Percentiles rank a stretch among this genome's conserved stretches.
These are phyloP conservation scores for Callocephalon fimbriatum DNA, from an alignment of 2,113 vertebrate genomes.

Conservation along the genomic window DNA sequence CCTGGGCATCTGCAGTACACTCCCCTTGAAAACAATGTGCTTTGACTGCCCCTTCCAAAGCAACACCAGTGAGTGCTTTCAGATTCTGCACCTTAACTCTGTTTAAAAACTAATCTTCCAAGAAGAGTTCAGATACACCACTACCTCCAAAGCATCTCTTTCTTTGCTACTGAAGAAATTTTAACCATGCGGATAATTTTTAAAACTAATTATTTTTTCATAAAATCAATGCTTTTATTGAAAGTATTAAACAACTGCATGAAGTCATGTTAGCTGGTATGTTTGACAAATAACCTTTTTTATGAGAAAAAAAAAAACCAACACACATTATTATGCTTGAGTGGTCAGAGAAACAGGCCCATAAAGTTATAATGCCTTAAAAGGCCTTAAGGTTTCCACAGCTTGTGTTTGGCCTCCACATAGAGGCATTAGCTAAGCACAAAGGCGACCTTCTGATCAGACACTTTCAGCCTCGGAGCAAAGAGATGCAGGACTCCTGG, in stretches of 20 bases:
- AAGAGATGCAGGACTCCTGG: too few species aligned
- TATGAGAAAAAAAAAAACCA: background rate
- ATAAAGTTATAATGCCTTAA: background rate
- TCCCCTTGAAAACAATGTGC: background rate
- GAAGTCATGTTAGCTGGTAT: background rate
- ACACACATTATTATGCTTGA: background rate
- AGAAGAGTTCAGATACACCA: background rate
- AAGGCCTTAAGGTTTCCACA: background rate
- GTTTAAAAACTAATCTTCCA: background rate
- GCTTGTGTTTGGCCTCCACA: background rate
- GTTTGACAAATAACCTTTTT: background rate
- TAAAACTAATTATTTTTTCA: background rate
- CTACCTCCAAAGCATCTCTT: background rate
- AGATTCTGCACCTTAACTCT: background rate
- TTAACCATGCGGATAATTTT: background rate
- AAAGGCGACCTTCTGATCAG: accelerated
- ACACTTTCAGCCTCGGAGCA: accelerated
- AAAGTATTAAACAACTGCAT: background rate
- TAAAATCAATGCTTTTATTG: background rate
- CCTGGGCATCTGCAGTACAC: background rate
- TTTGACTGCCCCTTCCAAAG: background rate
- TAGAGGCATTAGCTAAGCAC: background rate
- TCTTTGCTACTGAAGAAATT: background rate
- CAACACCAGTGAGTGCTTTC: background rate
- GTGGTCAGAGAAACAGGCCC: background rate